Evolutionary conservation across 1,140 invertebrate genomes (phyloP), one percentile per base, ranked within the genome.

Genomic region (Cyrtorhinus lividipennis): DNA sequence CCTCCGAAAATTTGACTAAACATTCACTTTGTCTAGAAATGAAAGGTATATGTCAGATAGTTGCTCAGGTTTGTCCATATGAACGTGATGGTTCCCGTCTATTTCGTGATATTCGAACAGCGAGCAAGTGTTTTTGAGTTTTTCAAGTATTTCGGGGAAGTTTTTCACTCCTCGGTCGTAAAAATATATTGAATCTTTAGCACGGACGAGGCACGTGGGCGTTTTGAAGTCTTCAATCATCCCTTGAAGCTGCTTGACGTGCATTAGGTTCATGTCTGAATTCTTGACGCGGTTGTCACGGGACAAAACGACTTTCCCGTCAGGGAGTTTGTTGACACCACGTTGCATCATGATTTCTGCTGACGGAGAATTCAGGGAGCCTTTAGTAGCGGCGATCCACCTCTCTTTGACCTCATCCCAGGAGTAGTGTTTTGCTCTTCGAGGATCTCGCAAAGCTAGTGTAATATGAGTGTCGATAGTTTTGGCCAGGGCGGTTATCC

Each of bases 21-120:
- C n/a, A n/a, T 59, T 59, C 12, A 59, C n/a, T 59, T 30, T 59
- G n/a, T 26, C 18, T 15, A 25, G n/a, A 30, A 59, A 59, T n/a
- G n/a, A 15, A 3, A 18, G n/a, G 26, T 59, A 59, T 26, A 59
- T 26, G 10, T 59, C 25, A 23, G 79, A 78, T 62, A 92, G 76
- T 69, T 76, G 81, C 65, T 85, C 80, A 3, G 88, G 85, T 48
- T 85, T 75, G 62, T 87, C 87, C 48, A 94, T 75, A 69, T 93
- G 90, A 2, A 91, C 78, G 70, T 92, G 89, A 76, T 93, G 90
- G 2, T 82, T 85, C 1, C 90, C 90, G 53, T 84, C 79, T 0
- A 93, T 81, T 70, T 84, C 78, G 25, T 83, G 76, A 64, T 82
- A 85, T 38, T 80, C 77, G 64, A 89, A 82, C 59, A 77, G 78